Evolutionary conservation across 2,797 vertebrate species (phyloP).

Genomic region (Chanos chanos): DNA sequence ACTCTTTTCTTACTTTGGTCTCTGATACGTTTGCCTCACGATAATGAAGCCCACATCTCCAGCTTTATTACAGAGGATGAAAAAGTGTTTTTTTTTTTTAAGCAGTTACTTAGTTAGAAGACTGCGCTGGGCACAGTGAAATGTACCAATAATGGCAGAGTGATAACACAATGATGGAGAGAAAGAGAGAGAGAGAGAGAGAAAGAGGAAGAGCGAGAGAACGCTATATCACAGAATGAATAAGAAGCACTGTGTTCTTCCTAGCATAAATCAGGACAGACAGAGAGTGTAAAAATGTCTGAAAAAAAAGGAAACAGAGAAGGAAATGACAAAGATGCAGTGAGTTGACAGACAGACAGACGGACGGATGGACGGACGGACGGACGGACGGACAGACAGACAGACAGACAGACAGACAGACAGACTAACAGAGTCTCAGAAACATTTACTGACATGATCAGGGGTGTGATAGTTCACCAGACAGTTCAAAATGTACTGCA

Average conservation of each 20-base stretch:
- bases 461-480: conserved; percentile 7
- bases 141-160: conserved; percentile 15
- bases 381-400: too few species aligned
- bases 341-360: conserved; percentile 30
- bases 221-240: neutral
- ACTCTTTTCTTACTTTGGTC: too few species aligned
- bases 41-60: too few species aligned
- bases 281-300: conserved; percentile 18
- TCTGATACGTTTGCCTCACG: too few species aligned
- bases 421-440: conserved; percentile 38
- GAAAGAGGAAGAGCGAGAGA: neutral
- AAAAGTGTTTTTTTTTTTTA: too few species aligned
- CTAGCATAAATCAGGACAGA: conserved; percentile 8
- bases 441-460: conserved; percentile 46
- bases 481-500: conserved; percentile 30
- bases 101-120: neutral
- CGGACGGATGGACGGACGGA: too few species aligned
- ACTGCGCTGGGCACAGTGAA: neutral
- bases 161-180: conserved; percentile 6
- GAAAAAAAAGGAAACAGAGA: conserved; percentile 21
- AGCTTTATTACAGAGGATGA: too few species aligned
- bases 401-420: conserved; percentile 45
- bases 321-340: neutral
- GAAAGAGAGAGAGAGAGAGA: conserved; percentile 21
- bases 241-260: conserved; percentile 27